phyloP scores from a whole-genome alignment of 1,140 invertebrate species.

The Calycopis cecrops region DNA sequence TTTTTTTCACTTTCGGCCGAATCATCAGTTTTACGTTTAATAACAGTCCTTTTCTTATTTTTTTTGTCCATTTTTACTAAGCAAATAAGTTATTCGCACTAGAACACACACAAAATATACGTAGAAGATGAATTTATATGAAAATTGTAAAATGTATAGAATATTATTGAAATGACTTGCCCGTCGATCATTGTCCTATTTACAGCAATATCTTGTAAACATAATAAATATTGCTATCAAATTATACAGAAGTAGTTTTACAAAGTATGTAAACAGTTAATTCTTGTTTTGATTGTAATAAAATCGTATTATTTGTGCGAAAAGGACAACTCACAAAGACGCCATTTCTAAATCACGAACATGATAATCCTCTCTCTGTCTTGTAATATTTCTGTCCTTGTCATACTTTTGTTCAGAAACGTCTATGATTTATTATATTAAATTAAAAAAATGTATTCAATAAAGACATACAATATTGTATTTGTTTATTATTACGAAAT shows the following conservation, averaged over 20 bases:
- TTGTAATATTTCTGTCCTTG: conserved; percentile 18
- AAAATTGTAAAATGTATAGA: conserved; percentile 21
- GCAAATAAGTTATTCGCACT: conserved; percentile 23
- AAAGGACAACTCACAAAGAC: conserved; percentile 69
- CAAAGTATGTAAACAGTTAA: conserved; percentile 31
- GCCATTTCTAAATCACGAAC: conserved; percentile 51
- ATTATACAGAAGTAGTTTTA: conserved; percentile 22
- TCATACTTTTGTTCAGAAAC: conserved; percentile 21
- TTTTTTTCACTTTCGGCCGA: conserved; percentile 52
- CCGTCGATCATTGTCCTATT: conserved; percentile 41
- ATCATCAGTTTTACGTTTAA: conserved; percentile 70
- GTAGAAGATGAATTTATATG: conserved; percentile 28
- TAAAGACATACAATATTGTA: too few relatives aligned
- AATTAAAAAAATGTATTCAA: too few relatives aligned
- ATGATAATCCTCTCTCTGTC: conserved; percentile 21
- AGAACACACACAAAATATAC: conserved; percentile 34
- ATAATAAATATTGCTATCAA: conserved; percentile 23
- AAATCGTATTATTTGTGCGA: conserved; percentile 53
- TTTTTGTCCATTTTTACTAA: conserved; percentile 70
- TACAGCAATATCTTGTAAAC: conserved; percentile 19
- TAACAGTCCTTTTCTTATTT: conserved; percentile 68
- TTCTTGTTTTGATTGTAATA: conserved; percentile 43
- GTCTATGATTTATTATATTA: neutral
- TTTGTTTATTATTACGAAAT: too few relatives aligned
- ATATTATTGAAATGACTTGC: conserved; percentile 35